A percentile compares a stretch with the other conserved stretches of the same genome.
Evolutionary conservation across 2,113 vertebrate species (phyloP).

Genomic region (Phylloscopus trochiloides): DNA sequence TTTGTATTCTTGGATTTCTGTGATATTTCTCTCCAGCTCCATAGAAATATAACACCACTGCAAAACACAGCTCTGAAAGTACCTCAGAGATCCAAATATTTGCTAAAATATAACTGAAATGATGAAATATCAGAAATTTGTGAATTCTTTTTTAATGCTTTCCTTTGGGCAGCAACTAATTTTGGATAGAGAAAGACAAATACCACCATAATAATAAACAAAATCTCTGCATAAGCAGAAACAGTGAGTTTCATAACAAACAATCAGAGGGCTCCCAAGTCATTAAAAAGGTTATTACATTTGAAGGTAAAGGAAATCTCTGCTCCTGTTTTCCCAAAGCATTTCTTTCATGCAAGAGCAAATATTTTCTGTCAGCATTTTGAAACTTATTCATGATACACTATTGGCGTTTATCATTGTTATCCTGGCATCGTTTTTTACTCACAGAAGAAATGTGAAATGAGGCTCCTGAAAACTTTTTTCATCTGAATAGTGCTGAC

Average conservation of each 20-base stretch:
- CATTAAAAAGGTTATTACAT: conserved; percentile 15
- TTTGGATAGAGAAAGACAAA: neutral
- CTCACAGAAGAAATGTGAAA: neutral
- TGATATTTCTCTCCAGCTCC: neutral
- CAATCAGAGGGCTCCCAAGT: neutral
- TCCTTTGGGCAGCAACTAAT: neutral
- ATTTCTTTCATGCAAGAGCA: neutral
- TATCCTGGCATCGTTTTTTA: neutral
- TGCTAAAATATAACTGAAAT: neutral
- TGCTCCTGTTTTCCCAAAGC: neutral
- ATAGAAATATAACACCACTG: neutral
- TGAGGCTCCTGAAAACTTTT: neutral
- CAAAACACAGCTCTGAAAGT: neutral
- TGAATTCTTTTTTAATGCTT: neutral
- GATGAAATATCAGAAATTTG: neutral
- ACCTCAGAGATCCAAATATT: neutral
- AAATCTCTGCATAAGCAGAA: conserved; percentile 36
- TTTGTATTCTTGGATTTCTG: neutral
- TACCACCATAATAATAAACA: neutral
- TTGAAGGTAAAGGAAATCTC: conserved; percentile 11
- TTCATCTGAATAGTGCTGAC: neutral
- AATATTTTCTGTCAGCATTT: conserved; percentile 29
- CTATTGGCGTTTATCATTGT: neutral
- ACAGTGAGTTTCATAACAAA: neutral
- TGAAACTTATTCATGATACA: neutral